These are phyloP conservation scores for Mastigias papua DNA, from an alignment of 30 jellyfish, hydroid and myxozoan species.

Conservation along the genomic window DNA sequence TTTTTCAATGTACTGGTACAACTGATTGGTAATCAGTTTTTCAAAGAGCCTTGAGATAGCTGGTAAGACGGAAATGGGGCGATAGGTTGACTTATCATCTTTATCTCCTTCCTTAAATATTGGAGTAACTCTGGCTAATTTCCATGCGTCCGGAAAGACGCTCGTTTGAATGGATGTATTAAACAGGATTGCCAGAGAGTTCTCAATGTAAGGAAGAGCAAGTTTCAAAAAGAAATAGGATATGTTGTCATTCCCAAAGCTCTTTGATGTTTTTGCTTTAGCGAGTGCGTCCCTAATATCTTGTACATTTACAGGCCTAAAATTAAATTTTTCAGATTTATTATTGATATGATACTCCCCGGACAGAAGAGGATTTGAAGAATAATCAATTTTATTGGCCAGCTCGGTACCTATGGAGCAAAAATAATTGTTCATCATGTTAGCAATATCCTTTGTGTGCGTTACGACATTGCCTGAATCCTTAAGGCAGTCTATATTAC, in stretches of 20 bases:
- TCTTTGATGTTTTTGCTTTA: conserved; percentile 29
- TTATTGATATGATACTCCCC: background rate
- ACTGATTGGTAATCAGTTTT: conserved; percentile 38
- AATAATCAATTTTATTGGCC: background rate
- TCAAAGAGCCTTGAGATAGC: conserved; percentile 39
- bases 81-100: conserved; percentile 17
- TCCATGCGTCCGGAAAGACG: conserved; percentile 42
- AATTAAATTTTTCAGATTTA: too few relatives aligned
- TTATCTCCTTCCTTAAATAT: conserved; percentile 19
- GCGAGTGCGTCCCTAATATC: conserved; percentile 29
- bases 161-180: conserved; percentile 55
- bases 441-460: background rate
- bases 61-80: conserved; percentile 47
- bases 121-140: conserved; percentile 59
- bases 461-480: too few relatives aligned
- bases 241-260: conserved; percentile 17
- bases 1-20: conserved; percentile 33
- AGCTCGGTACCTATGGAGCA: background rate
- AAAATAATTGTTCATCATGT: background rate
- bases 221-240: background rate
- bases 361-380: background rate
- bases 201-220: conserved; percentile 31
- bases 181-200: conserved; percentile 36
- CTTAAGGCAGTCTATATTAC: too few relatives aligned
- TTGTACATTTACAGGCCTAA: background rate